Conservation (phyloP, 2,113 vertebrate genomes). For the Leptodactylus fuscus region DNA sequence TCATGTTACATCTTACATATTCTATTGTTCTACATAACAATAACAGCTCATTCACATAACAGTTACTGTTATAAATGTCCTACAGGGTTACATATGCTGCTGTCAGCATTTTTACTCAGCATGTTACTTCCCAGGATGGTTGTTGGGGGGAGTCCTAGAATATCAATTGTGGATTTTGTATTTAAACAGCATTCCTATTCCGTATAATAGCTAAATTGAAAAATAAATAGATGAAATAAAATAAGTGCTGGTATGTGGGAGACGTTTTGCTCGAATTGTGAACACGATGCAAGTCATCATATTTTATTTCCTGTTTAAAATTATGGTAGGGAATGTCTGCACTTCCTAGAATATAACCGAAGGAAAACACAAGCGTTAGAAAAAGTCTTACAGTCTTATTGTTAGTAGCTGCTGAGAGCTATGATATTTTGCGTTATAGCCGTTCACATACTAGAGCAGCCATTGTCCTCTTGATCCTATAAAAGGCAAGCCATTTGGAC, state of each 20-base stretch:
- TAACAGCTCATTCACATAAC: conserved; percentile 20
- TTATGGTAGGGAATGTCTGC: background rate
- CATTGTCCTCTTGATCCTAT: background rate
- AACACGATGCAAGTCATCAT: conserved; percentile 19
- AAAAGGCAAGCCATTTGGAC: background rate
- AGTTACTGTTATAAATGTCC: background rate
- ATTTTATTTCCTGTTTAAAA: conserved; percentile 42
- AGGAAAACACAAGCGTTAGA: background rate
- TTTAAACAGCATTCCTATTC: background rate
- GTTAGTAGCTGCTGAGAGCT: background rate
- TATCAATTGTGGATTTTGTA: background rate
- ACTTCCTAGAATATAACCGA: background rate
- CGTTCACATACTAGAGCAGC: background rate
- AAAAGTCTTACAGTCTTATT: background rate
- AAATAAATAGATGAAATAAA: conserved; percentile 26
- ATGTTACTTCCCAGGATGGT: conserved; percentile 8
- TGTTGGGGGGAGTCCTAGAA: conserved; percentile 16
- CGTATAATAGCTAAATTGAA: background rate
- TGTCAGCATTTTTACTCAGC: conserved; percentile 35
- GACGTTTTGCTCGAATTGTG: background rate
- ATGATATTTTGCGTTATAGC: background rate
- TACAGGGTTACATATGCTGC: background rate
- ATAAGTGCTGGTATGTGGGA: conserved; percentile 7
- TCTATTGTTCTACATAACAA: conserved; percentile 41
- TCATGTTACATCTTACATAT: conserved; percentile 32